Conservation (phyloP, 2,888 invertebrate species). For the Amphipoea lucens region DNA sequence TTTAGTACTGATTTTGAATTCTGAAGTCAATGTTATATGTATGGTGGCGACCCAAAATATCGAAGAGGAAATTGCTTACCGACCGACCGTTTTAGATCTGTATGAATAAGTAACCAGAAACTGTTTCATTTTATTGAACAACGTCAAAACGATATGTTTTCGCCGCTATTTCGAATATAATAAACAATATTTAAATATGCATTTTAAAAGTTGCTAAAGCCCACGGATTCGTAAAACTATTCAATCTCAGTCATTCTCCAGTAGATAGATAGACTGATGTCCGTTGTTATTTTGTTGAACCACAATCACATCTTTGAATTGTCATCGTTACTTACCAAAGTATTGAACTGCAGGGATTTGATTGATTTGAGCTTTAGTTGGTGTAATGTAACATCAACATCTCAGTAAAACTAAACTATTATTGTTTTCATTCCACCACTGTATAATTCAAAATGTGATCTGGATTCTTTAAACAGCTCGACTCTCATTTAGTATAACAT, state of each 20-base stretch:
- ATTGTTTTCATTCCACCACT: not conserved
- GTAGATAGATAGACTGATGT: not conserved
- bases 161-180: not conserved
- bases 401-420: not conserved
- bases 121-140: constrained; percentile 21
- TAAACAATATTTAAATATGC: not conserved
- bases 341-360: not conserved
- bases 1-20: constrained; percentile 49
- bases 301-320: not conserved
- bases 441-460: constrained; percentile 22
- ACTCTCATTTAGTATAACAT: constrained; percentile 24
- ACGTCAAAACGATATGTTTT: constrained; percentile 4
- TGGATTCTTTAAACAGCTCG: constrained; percentile 20
- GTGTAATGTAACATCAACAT: not conserved
- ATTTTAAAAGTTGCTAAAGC: not conserved
- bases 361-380: not conserved
- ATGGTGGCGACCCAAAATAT: constrained; percentile 54
- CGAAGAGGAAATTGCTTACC: constrained; percentile 10
- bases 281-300: not conserved
- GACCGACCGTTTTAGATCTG: constrained; percentile 19
- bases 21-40: constrained; percentile 61
- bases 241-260: not conserved
- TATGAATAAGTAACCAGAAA: constrained; percentile 47
- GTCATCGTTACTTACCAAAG: not conserved
- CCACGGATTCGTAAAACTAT: not conserved